phyloP scores from a whole-genome alignment of 2,797 vertebrate genomes.

The Tragelaphus eurycerus region DNA sequence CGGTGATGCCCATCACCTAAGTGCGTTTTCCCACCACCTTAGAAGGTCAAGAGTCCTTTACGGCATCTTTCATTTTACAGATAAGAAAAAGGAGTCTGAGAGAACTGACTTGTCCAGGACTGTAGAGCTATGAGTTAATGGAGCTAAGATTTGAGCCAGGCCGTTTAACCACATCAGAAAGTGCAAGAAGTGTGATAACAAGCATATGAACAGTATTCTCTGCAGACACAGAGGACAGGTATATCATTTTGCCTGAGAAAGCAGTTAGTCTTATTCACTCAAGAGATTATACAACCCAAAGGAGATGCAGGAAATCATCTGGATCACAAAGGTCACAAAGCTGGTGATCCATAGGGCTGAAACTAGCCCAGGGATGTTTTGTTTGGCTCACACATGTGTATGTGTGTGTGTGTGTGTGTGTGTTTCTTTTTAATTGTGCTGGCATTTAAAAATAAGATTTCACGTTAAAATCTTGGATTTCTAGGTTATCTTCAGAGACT shows the following conservation, averaged over 20 bases:
- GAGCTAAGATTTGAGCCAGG: neutral
- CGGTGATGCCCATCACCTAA: neutral
- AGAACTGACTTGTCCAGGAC: neutral
- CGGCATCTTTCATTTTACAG: neutral
- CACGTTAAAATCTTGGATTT: neutral
- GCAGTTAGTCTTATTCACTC: neutral
- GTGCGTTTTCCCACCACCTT: neutral
- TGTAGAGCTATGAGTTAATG: neutral
- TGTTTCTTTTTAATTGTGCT: neutral
- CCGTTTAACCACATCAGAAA: neutral
- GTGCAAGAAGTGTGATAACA: neutral
- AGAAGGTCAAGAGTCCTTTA: neutral
- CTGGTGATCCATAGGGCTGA: neutral
- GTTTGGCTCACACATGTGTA: neutral
- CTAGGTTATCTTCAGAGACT: neutral
- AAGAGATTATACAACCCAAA: neutral
- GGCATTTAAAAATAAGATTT: neutral
- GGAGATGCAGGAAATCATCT: neutral
- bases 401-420: neutral
- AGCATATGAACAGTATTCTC: neutral
- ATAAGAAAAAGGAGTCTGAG: neutral
- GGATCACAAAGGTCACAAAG: neutral
- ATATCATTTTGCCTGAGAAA: neutral
- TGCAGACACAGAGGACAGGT: neutral
- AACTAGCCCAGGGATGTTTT: neutral